A percentile compares a stretch with the other conserved stretches of the same genome.
These are phyloP conservation scores for Rhynchophorus ferrugineus DNA, from an alignment of 1,140 invertebrate species.

Conservation along the genomic window DNA sequence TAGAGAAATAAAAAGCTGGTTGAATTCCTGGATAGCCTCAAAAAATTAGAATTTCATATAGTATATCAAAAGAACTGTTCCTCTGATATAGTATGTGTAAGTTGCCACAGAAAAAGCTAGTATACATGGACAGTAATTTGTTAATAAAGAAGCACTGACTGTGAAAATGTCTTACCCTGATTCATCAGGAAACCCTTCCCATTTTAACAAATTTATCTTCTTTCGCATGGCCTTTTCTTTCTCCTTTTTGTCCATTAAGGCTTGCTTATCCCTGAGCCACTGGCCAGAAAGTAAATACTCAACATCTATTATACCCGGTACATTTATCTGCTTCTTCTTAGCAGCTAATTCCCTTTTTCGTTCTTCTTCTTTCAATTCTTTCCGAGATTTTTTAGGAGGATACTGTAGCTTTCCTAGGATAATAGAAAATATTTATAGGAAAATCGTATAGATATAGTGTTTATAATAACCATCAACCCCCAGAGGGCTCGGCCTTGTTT, in stretches of 20 bases:
- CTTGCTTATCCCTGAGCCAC: constrained; percentile 44
- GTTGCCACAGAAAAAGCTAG: no score
- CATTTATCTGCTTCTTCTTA: constrained; percentile 18
- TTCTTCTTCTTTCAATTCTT: constrained; percentile 32
- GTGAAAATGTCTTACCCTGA: no score
- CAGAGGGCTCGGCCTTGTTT: constrained; percentile 28
- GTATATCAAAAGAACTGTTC: no score
- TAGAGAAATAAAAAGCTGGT: no score
- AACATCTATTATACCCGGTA: constrained; percentile 43
- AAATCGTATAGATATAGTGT: constrained; percentile 1
- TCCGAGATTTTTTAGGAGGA: constrained; percentile 40
- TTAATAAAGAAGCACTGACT: no score
- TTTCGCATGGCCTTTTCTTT: constrained; percentile 36
- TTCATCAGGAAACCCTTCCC: constrained; percentile 28
- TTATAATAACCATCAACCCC: constrained; percentile 38
- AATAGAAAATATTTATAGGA: constrained; percentile 8
- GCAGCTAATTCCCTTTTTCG: constrained; percentile 16
- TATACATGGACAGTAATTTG: no score
- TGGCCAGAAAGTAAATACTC: constrained; percentile 50
- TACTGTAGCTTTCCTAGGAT: constrained; percentile 40
- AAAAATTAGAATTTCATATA: no score
- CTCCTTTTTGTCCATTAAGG: constrained; percentile 41
- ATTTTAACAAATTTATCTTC: constrained; percentile 21
- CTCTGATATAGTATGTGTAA: no score
- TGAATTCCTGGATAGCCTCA: no score